Conservation (phyloP, 2,797 vertebrate genomes). For the Danio kyathit region DNA sequence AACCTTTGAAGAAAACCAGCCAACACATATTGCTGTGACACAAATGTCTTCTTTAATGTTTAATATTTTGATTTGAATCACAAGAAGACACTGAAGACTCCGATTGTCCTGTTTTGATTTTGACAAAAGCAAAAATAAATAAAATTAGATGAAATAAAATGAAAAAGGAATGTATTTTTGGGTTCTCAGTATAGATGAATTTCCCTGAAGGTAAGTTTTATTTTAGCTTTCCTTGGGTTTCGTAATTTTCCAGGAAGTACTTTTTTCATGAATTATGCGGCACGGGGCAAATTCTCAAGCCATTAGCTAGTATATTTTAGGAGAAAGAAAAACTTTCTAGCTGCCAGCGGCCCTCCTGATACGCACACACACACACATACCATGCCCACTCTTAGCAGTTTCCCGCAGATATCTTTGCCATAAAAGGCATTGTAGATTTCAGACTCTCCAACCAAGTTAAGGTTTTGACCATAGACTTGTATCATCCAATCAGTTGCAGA, state of each 20-base stretch:
- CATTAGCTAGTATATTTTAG: conserved; percentile 75
- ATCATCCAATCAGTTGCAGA: conserved; percentile 27
- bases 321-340: conserved; percentile 72
- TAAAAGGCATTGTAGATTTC: conserved; percentile 76
- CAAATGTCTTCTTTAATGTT: neutral
- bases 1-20: neutral
- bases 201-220: conserved; percentile 33
- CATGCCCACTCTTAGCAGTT: conserved; percentile 69
- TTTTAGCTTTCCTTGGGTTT: conserved; percentile 19
- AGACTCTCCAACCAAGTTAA: conserved; percentile 67
- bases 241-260: conserved; percentile 47
- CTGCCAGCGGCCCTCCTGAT: conserved; percentile 68
- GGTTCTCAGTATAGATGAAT: neutral
- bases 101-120: neutral
- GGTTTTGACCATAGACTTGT: conserved; percentile 43
- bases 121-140: neutral
- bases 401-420: conserved; percentile 74
- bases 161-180: conserved; percentile 10
- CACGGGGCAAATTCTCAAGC: conserved; percentile 69
- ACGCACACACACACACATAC: conserved; percentile 18
- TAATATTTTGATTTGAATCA: neutral
- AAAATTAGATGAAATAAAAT: neutral
- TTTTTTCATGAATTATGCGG: conserved; percentile 66
- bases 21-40: neutral
- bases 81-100: neutral